Evolutionary conservation across 2,797 vertebrate species (phyloP), one percentile per base, ranked within the genome.

Genomic region (Hypotaenidia okinawae): DNA sequence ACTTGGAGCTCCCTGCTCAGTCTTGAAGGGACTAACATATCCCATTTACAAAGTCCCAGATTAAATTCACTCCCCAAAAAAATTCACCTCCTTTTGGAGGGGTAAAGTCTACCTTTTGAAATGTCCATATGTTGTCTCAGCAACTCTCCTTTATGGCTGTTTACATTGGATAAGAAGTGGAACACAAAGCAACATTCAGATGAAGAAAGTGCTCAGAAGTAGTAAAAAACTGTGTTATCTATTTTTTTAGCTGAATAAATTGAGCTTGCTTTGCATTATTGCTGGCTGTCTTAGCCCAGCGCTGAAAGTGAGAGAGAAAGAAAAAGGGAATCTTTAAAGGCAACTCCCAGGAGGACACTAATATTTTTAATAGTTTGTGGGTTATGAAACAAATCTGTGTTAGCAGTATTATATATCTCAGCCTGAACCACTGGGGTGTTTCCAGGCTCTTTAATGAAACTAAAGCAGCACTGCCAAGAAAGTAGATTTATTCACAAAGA

Each of bases 341-440:
- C 96, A 94, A 75, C 72, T 98, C 97, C 94, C 97, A 51, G 94
- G 96, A 97, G 97, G 97, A 98, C 97, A 97, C 97, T 98, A 98
- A 97, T 98, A 98, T 98, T 98, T 98, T 98, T 98, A 98, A 98
- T 98, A 98, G 97, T 97, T 97, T 97, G 97, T 97, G 97, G 97
- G 97, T 97, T 98, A 98, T 98, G 98, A 98, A 98, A 98, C 97
- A 97, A 97, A 98, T 97, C 97, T 98, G 97, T 98, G 97, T 98
- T 98, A 97, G 98, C 97, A 96, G 95, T 67, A 94, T 98, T 98
- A 97, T 98, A 97, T 98, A 97, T 97, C 97, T 98, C 97, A 97
- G 87, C 91, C 95, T 58, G 96, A 97, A 95, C 95, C 97, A 87
- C 94, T 96, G 97, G 97, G 98, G 97, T 97, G 97, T 98, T 98